These are phyloP conservation scores for Myoxocephalus aenaeus DNA, from an alignment of 2,797 vertebrate genomes.

Conservation along the genomic window DNA sequence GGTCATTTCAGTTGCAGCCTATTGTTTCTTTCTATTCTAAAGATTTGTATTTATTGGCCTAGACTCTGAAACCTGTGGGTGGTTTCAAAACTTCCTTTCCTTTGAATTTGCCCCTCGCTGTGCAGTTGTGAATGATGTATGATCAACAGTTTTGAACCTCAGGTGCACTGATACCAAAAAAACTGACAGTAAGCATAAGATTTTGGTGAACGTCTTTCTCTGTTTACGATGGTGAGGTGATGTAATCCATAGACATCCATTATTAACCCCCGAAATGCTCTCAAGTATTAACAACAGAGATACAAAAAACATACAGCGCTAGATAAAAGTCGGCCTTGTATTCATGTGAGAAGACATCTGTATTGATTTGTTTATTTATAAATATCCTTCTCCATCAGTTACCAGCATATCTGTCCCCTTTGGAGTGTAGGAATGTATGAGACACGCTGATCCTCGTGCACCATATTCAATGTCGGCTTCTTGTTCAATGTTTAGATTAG, in stretches of 20 bases:
- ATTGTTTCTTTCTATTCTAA: slow-evolving; percentile 26
- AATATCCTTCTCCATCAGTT: slow-evolving; percentile 11
- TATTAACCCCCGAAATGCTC: slow-evolving; percentile 12
- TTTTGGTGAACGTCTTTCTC: slow-evolving; percentile 26
- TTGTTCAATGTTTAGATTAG: background rate
- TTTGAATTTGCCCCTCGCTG: slow-evolving; percentile 11
- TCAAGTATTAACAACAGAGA: slow-evolving; percentile 21
- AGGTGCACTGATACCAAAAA: slow-evolving; percentile 10
- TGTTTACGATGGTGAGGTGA: slow-evolving; percentile 28
- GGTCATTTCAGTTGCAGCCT: slow-evolving; percentile 27
- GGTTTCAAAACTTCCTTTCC: slow-evolving; percentile 38
- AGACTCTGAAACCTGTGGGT: slow-evolving; percentile 14
- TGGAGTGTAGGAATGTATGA: background rate
- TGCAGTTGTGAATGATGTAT: slow-evolving; percentile 36
- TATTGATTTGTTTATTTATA: slow-evolving; percentile 48
- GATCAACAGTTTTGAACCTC: slow-evolving; percentile 37
- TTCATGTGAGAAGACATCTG: slow-evolving; percentile 20
- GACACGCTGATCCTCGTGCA: background rate
- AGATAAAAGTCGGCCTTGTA: slow-evolving; percentile 9
- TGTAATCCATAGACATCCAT: slow-evolving; percentile 33
- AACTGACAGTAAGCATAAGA: background rate
- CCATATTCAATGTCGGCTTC: too few relatives aligned
- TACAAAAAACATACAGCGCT: background rate
- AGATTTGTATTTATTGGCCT: slow-evolving; percentile 28
- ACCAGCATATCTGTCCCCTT: slow-evolving; percentile 5